Base-by-base conservation (phyloP, 2,113 vertebrate species). In the Stigmatopora argus region DNA sequence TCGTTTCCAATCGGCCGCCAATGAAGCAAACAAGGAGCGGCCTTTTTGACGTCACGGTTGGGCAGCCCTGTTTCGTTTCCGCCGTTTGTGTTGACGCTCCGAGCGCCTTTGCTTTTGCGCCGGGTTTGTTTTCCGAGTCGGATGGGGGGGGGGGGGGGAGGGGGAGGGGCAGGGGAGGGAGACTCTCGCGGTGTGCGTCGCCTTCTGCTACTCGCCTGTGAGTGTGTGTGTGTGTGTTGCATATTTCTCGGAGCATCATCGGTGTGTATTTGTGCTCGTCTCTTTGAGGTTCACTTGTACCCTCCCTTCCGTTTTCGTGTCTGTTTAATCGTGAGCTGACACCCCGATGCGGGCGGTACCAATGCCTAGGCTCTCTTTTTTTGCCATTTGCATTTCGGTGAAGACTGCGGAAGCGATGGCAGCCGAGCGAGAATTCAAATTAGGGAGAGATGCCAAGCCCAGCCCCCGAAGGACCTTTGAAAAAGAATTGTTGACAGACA, bases 391-490 rank as follows among this genome's bases (percentile, higher is more conserved):
- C n/a, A n/a, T n/a, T n/a, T n/a, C n/a, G n/a, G n/a, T n/a, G n/a
- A n/a, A n/a, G n/a, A n/a, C n/a, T n/a, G n/a, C n/a, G n/a, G n/a
- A n/a, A n/a, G n/a, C n/a, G n/a, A n/a, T n/a, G n/a, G n/a, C n/a
- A n/a, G n/a, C 65, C 67, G 74, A 85, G 81, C 73, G 77, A 82
- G 83, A 86, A 89, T 88, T 81, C 86, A 87, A 87, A 86, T 80
- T 78, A 77, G 80, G 85, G 80, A 88, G 72, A 46, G 82, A 78
- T 86, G 88, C 86, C 88, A 88, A 89, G 83, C 82, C 70, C 75
- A 79, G 88, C 88, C 83, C 88, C 44, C 69, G 88, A 88, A 83
- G 81, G 77, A 82, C 84, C 82, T 85, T 80, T 83, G 86, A 83
- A 69, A 65, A 67, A 53, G 26, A 55, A 23, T 3, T 13, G 10